Evolutionary conservation across 1,140 invertebrate genomes (phyloP), one percentile per base, ranked within the genome.

Genomic region (Temnothorax curvispinosus): DNA sequence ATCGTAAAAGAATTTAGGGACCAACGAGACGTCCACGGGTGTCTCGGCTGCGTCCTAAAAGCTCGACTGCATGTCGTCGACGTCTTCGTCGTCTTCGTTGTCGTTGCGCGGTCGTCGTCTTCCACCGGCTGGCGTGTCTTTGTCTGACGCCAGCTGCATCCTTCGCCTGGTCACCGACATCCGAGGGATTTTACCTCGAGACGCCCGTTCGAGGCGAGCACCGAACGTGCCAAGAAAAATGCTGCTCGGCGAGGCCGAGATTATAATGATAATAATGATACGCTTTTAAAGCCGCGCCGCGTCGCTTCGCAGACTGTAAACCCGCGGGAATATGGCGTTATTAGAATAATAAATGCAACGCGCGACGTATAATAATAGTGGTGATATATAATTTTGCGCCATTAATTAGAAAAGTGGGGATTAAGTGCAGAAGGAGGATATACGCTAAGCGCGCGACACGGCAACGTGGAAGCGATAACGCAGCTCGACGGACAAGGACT

Each of bases 1-100:
- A 93, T 93, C 92, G 92, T 93, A 90, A 92, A 93, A 93, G 91
- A 93, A 85, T 87, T 64, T 27, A 65, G 58, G 65, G 86, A 78
- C 76, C 84, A 86, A 56, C 76, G 80, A 72, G 80, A 89, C 91
- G 86, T 89, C 88, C 87, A 88, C 89, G 65, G 81, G 81, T 65
- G 86, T 78, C 47, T 64, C 11, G 8, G 41, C 67, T 87, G 38
- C 56, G 54, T 74, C 62, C 47, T 67, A 69, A 80, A 80, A 80
- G 77, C 77, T 38, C 50, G 54, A 15, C 35, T 38, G 77, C 62
- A 5, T 35, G 60, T 50, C 75, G 56, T 78, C 44, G 44, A 15
- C 76, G 44, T 38, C 1, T 27, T 27, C 27, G 27, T 27, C 27
- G 27, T 27, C 27, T 27, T 27, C 18, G 58, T 50, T 38, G 21